These are phyloP conservation scores for Poecile montanus DNA, from an alignment of 2,797 vertebrate genomes.

Conservation along the genomic window DNA sequence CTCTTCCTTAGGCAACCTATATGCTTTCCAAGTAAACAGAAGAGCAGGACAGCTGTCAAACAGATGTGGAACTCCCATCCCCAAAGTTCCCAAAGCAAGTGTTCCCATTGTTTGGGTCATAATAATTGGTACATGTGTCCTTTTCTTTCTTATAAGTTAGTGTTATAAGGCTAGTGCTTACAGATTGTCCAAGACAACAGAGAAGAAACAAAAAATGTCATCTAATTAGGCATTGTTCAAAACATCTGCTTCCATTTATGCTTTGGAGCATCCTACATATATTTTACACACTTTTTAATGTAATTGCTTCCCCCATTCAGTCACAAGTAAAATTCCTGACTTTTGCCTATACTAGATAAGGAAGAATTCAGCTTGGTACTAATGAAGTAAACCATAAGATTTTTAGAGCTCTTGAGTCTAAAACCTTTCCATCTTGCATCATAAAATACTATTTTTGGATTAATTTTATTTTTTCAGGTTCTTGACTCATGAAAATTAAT, in stretches of 20 bases:
- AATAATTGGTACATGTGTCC: neutral
- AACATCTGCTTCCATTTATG: slow-evolving; percentile 16
- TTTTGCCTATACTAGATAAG: neutral
- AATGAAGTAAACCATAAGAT: neutral
- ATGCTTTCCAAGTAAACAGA: slow-evolving; percentile 13
- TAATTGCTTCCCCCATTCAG: neutral
- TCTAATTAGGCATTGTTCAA: slow-evolving; percentile 16
- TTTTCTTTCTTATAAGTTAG: neutral
- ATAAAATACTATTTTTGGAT: neutral
- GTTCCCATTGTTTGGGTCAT: neutral
- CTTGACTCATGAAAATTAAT: neutral
- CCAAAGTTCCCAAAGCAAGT: neutral
- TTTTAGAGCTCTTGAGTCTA: neutral
- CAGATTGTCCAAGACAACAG: neutral
- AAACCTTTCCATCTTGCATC: neutral
- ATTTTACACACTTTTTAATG: neutral
- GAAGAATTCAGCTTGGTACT: neutral
- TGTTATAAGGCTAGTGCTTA: neutral
- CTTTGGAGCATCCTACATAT: neutral
- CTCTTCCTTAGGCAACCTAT: neutral
- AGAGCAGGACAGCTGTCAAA: slow-evolving; percentile 7
- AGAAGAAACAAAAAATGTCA: slow-evolving; percentile 7
- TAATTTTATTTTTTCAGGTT: neutral
- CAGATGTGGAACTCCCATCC: slow-evolving; percentile 12
- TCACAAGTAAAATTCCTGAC: neutral